These are phyloP conservation scores for Zosterops pallidus DNA, from an alignment of 2,113 vertebrate genomes.

Conservation along the genomic window DNA sequence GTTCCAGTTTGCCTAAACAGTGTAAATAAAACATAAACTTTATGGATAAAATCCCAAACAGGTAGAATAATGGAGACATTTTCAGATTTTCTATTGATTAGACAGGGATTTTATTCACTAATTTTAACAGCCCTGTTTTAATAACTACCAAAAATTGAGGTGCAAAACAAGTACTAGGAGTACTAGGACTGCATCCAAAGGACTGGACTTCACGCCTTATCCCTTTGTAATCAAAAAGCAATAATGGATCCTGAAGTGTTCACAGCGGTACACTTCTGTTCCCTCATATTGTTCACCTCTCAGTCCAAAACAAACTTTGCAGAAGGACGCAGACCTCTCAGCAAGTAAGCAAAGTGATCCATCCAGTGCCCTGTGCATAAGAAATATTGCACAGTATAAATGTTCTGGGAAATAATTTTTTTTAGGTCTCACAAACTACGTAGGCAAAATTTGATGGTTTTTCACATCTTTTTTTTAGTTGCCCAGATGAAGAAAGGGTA, in stretches of 20 bases:
- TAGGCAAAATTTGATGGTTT: not conserved
- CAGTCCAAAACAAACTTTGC: not conserved
- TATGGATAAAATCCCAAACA: not conserved
- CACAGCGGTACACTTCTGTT: not conserved
- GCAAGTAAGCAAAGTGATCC: not conserved
- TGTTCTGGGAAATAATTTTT: not conserved
- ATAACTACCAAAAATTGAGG: not conserved
- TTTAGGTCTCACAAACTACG: not conserved
- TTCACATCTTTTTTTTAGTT: not conserved
- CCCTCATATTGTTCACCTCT: not conserved
- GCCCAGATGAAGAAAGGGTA: not conserved
- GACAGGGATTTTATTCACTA: not conserved
- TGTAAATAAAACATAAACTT: not conserved
- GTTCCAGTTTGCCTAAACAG: not conserved
- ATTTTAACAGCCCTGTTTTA: not conserved
- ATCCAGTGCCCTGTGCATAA: not conserved
- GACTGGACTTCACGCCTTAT: not conserved
- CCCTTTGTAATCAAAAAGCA: not conserved
- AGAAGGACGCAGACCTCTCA: not conserved
- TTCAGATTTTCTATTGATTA: not conserved
- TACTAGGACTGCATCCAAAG: not conserved
- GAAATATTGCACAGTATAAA: not conserved
- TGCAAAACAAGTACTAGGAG: not conserved
- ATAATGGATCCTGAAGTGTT: not conserved
- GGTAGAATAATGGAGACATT: not conserved